A percentile compares a stretch with the other conserved stretches of the same genome.
Conservation (phyloP, 2,113 vertebrate genomes). For the Aptenodytes patagonicus region DNA sequence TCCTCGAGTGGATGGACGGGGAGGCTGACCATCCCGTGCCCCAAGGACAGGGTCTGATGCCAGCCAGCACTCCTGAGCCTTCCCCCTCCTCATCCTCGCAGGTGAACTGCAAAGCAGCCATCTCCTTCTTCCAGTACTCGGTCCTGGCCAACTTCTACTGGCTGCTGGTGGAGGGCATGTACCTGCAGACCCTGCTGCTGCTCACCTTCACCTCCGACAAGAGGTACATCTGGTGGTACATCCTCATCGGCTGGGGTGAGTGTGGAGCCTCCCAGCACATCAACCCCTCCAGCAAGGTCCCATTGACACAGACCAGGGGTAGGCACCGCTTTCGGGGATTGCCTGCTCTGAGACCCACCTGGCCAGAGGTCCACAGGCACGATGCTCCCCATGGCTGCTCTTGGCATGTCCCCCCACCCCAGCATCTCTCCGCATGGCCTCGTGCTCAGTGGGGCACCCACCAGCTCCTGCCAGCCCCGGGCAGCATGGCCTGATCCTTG, state of each 20-base stretch:
- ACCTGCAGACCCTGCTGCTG: conserved; percentile 86
- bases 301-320: neutral
- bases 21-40: neutral
- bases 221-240: conserved; percentile 89
- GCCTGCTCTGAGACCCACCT: neutral
- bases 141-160: conserved; percentile 90
- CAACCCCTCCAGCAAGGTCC: neutral
- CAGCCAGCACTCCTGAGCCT: neutral
- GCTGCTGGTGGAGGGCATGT: conserved; percentile 89
- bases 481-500: neutral
- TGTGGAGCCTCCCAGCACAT: rapidly evolving
- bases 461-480: neutral
- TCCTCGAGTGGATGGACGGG: rapidly evolving
- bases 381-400: neutral
- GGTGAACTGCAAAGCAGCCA: conserved; percentile 81
- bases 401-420: rapidly evolving
- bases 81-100: neutral
- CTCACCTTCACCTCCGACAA: conserved; percentile 84
- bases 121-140: conserved; percentile 86
- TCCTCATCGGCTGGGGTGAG: conserved; percentile 87
- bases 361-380: neutral
- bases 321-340: rapidly evolving
- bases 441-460: neutral
- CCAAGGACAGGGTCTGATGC: neutral
- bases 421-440: neutral